Percentiles rank a stretch among this genome's conserved stretches.
These are phyloP conservation scores for Peucedramus taeniatus DNA, from an alignment of 2,113 vertebrate genomes.

Conservation along the genomic window DNA sequence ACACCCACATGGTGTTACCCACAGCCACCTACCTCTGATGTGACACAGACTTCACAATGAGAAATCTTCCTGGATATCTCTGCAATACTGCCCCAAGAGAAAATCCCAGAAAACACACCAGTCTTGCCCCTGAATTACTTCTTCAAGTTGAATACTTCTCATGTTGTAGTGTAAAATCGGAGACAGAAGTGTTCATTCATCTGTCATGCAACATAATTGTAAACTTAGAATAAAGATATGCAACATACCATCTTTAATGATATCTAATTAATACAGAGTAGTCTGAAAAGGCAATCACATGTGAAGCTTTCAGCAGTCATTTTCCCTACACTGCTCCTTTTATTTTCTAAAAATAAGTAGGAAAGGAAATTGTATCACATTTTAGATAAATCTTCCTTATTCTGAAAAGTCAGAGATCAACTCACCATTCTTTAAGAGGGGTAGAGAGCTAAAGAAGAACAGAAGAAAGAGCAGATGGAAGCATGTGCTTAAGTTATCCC, in stretches of 20 bases:
- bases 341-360: neutral
- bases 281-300: neutral
- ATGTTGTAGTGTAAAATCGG: neutral
- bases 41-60: neutral
- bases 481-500: neutral
- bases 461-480: neutral
- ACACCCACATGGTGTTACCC: fast-evolving
- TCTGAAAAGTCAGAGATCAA: neutral
- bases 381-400: neutral
- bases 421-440: neutral
- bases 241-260: neutral
- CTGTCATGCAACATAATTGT: neutral
- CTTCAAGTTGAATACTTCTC: neutral
- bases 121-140: neutral
- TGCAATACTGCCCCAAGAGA: neutral
- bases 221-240: neutral
- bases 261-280: neutral
- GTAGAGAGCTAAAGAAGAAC: neutral
- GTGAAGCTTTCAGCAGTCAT: neutral
- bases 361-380: neutral
- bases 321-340: neutral
- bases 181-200: neutral
- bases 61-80: neutral
- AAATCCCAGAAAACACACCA: neutral
- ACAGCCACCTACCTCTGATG: neutral